Evolutionary conservation across 2,888 invertebrate species (phyloP).

Genomic region (Unio delphinus): DNA sequence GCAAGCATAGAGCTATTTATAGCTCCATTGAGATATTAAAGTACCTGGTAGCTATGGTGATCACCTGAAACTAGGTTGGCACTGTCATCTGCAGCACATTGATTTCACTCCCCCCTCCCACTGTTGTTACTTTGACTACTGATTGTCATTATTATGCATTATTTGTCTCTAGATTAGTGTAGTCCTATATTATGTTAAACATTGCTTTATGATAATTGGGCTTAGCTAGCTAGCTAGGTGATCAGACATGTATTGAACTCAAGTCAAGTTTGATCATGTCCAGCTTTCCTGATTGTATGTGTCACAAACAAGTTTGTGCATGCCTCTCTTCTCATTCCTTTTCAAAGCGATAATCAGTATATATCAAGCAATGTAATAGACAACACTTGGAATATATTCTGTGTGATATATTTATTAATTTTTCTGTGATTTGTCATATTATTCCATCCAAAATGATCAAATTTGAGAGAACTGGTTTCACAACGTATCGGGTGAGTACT

Average conservation of each 20-base stretch:
- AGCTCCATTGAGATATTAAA: no score
- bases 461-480: slow-evolving; percentile 61
- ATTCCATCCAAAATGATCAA: slow-evolving; percentile 59
- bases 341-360: slow-evolving; percentile 5
- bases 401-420: slow-evolving; percentile 28
- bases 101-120: no score
- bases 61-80: no score
- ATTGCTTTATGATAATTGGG: neutral
- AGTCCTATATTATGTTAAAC: slow-evolving; percentile 22
- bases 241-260: slow-evolving; percentile 40
- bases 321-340: slow-evolving; percentile 15
- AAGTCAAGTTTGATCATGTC: slow-evolving; percentile 35
- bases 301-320: neutral
- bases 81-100: no score
- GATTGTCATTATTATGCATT: no score
- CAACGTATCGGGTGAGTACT: slow-evolving; percentile 61
- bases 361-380: slow-evolving; percentile 3
- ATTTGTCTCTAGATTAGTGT: no score
- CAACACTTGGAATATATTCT: slow-evolving; percentile 4
- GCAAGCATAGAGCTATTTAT: no score
- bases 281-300: slow-evolving; percentile 19
- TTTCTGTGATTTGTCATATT: slow-evolving; percentile 2
- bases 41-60: no score
- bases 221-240: slow-evolving; percentile 8
- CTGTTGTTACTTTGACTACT: no score